A percentile compares a stretch with the other conserved stretches of the same genome.
Evolutionary conservation across 2,113 vertebrate genomes (phyloP).

Genomic region (Oreocharis arfaki): DNA sequence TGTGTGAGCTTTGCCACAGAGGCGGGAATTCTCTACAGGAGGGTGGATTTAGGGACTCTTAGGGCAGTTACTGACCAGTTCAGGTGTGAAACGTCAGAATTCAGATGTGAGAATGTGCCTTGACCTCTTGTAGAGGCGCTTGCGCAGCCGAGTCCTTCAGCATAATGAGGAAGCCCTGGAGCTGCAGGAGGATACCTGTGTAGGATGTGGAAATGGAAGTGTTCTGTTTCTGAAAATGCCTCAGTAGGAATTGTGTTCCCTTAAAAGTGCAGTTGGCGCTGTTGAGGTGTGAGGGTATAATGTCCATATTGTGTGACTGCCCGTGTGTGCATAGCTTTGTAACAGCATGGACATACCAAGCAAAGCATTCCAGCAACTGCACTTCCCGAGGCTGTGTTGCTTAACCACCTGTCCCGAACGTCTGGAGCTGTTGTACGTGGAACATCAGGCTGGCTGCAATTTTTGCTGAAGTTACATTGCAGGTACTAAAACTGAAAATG

Average conservation of each 20-base stretch:
- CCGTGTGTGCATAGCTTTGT: background rate
- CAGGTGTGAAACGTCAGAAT: background rate
- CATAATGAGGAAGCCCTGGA: accelerated
- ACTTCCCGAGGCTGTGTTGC: accelerated
- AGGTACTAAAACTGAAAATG: background rate
- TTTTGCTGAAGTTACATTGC: background rate
- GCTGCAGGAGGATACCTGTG: background rate
- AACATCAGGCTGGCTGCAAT: background rate
- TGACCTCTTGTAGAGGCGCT: accelerated
- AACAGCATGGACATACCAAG: background rate
- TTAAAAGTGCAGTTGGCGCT: background rate
- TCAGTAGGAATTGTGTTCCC: background rate
- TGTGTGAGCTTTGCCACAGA: background rate
- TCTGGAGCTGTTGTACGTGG: background rate
- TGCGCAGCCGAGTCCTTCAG: background rate
- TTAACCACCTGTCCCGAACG: background rate
- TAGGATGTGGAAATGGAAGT: background rate
- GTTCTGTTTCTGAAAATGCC: background rate
- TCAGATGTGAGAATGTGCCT: background rate
- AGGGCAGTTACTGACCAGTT: accelerated
- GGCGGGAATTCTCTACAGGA: background rate
- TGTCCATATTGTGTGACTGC: background rate
- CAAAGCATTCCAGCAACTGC: background rate
- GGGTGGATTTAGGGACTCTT: accelerated
- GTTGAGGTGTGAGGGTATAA: background rate